phyloP scores from a whole-genome alignment of 2,888 invertebrate species.

The Pimpla rufipes region DNA sequence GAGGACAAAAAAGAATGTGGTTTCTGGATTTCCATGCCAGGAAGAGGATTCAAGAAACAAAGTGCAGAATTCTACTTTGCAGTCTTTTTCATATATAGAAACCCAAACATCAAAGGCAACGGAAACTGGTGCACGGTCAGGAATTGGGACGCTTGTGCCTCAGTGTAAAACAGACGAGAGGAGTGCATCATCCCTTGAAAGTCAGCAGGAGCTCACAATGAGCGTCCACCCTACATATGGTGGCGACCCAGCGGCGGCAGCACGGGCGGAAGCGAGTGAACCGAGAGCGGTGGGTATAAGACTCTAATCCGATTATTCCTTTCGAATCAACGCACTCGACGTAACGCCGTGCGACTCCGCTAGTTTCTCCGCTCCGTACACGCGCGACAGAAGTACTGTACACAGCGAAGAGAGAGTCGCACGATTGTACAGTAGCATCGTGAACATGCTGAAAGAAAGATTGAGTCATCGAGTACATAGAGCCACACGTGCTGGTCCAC shows the following conservation, averaged over 20 bases:
- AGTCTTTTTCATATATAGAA: neutral
- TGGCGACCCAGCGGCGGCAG: slow-evolving; percentile 44
- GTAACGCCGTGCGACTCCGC: slow-evolving; percentile 50
- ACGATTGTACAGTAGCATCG: slow-evolving; percentile 30
- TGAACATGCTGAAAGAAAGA: slow-evolving; percentile 35
- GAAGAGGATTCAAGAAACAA: too few relatives aligned
- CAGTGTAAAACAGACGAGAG: slow-evolving; percentile 5
- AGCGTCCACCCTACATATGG: slow-evolving; percentile 65
- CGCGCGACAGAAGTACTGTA: too few relatives aligned
- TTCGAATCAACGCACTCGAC: slow-evolving; percentile 76
- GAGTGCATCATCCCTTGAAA: slow-evolving; percentile 58
- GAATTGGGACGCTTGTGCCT: neutral
- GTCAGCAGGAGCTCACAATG: slow-evolving; percentile 64
- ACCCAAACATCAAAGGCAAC: neutral
- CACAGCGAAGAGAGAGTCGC: neutral
- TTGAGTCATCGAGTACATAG: slow-evolving; percentile 50
- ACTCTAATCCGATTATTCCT: slow-evolving; percentile 79
- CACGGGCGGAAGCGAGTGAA: slow-evolving; percentile 68
- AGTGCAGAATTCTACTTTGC: too few relatives aligned
- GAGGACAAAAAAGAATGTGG: too few relatives aligned
- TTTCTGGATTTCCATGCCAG: too few relatives aligned
- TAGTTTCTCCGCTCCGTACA: neutral
- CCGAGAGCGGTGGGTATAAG: slow-evolving; percentile 75
- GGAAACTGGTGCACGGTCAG: neutral
- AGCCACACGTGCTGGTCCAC: slow-evolving; percentile 47